phyloP scores from a whole-genome alignment of 2,888 invertebrate species.

The Choristoneura rosaceana region DNA sequence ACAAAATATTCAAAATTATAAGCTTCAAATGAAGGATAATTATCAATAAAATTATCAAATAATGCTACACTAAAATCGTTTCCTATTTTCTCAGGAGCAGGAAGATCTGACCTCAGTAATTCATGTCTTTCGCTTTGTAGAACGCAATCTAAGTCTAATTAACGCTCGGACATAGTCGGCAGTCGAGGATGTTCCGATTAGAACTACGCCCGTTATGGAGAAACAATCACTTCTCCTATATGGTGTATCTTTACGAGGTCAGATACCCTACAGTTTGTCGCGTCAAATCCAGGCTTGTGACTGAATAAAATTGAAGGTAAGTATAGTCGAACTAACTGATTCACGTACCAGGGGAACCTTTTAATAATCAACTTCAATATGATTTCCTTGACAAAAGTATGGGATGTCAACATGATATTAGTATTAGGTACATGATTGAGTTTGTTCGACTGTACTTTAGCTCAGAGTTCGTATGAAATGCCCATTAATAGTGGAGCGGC shows the following conservation, averaged over 20 bases:
- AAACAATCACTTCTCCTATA: slow-evolving; percentile 82
- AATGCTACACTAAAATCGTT: slow-evolving; percentile 53
- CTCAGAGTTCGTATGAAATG: slow-evolving; percentile 27
- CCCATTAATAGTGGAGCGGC: slow-evolving; percentile 25
- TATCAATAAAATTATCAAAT: slow-evolving; percentile 18
- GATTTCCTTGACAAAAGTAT: too few relatives aligned
- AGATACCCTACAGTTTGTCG: slow-evolving; percentile 53
- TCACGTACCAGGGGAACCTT: too few relatives aligned
- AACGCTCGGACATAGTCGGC: slow-evolving; percentile 71
- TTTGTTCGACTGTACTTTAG: not conserved
- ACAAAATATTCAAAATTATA: too few relatives aligned
- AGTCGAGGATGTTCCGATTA: slow-evolving; percentile 80
- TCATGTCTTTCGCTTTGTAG: slow-evolving; percentile 63
- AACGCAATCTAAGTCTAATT: slow-evolving; percentile 80
- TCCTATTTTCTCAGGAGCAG: slow-evolving; percentile 53
- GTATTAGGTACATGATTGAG: too few relatives aligned
- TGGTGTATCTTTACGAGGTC: slow-evolving; percentile 69
- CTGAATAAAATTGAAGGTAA: slow-evolving; percentile 42
- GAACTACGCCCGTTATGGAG: slow-evolving; percentile 77
- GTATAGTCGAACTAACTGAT: too few relatives aligned
- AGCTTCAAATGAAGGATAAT: too few relatives aligned
- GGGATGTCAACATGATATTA: too few relatives aligned
- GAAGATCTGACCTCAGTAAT: slow-evolving; percentile 66
- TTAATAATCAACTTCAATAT: too few relatives aligned
- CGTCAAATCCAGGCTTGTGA: slow-evolving; percentile 38